Evolutionary conservation across 2,797 vertebrate genomes (phyloP).

Genomic region (Avahi laniger): DNA sequence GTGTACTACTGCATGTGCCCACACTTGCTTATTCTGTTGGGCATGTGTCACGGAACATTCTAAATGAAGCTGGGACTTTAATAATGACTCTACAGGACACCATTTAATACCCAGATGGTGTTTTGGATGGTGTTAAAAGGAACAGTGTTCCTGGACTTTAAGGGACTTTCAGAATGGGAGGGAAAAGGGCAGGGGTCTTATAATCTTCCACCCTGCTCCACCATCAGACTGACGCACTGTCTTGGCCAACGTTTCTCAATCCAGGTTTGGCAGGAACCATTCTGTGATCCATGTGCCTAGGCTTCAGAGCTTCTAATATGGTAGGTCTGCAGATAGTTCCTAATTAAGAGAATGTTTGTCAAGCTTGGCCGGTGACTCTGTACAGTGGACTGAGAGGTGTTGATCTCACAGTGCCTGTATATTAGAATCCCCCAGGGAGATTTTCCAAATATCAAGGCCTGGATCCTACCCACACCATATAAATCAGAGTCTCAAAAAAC

Average conservation of each 20-base stretch:
- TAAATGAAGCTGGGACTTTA: neutral
- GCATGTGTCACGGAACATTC: too few relatives aligned
- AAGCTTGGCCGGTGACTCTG: neutral
- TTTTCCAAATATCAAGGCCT: neutral
- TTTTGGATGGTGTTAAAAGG: neutral
- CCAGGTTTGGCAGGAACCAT: neutral
- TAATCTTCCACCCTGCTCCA: neutral
- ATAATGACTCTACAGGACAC: neutral
- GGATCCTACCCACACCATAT: neutral
- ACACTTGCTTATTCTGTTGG: neutral
- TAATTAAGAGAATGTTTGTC: slow-evolving; percentile 4
- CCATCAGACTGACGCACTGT: neutral
- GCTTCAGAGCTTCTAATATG: neutral
- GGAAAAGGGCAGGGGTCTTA: neutral
- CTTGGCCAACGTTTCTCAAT: neutral
- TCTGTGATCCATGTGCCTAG: neutral
- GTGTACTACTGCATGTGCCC: too few relatives aligned
- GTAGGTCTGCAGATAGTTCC: neutral
- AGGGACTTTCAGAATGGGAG: neutral
- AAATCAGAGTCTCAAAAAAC: neutral
- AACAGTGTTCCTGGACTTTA: neutral
- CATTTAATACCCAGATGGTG: neutral
- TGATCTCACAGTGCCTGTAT: neutral
- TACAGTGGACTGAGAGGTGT: neutral
- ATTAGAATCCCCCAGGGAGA: neutral